Conservation (phyloP, 2,113 vertebrate species). For the Ammospiza caudacuta region DNA sequence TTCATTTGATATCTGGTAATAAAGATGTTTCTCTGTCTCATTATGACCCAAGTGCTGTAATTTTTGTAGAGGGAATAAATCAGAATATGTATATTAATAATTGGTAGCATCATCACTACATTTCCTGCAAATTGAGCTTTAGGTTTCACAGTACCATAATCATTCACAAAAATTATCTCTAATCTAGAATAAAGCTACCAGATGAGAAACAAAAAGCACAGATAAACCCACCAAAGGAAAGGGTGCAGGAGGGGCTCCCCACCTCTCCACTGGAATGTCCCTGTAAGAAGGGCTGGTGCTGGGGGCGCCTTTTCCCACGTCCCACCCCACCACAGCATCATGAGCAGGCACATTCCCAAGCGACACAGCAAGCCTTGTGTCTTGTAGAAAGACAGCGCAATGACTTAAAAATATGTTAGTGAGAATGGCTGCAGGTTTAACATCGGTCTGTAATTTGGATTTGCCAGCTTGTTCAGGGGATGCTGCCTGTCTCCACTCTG, state of each 20-base stretch:
- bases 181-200: background rate
- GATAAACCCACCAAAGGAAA: background rate
- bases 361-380: fast-evolving
- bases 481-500: background rate
- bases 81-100: background rate
- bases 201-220: background rate
- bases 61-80: background rate
- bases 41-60: background rate
- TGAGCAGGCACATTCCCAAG: background rate
- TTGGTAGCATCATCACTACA: background rate
- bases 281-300: background rate
- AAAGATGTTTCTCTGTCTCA: background rate
- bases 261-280: background rate
- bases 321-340: background rate
- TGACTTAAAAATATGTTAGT: background rate
- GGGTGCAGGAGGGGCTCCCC: background rate
- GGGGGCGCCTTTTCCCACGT: fast-evolving
- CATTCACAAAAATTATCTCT: background rate
- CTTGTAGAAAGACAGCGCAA: background rate
- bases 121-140: background rate
- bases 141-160: background rate
- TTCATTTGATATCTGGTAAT: background rate
- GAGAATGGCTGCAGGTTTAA: background rate
- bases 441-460: background rate
- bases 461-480: background rate